Percentiles rank a stretch among this genome's conserved stretches.
These are phyloP conservation scores for Beroe forskalii DNA, from an alignment of 37 sponge, comb jelly and placozoan genomes.

Conservation along the genomic window DNA sequence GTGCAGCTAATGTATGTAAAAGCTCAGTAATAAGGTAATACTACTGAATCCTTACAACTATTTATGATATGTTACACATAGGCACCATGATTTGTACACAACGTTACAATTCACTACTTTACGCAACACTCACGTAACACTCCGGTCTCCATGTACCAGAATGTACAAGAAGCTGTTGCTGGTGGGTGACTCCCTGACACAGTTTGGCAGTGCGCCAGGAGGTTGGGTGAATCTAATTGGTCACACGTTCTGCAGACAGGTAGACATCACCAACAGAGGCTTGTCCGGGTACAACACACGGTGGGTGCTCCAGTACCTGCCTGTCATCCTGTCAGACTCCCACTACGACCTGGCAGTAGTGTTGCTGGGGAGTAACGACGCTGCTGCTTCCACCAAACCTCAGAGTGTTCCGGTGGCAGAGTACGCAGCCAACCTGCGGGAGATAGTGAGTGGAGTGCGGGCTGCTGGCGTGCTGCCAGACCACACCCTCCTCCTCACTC, in stretches of 20 bases:
- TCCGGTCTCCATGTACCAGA: too few species aligned
- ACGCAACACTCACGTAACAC: too few species aligned
- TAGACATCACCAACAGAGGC: slow-evolving; percentile 47
- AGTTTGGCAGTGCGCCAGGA: neutral
- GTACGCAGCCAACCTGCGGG: neutral
- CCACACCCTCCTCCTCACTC: slow-evolving; percentile 32
- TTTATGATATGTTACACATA: too few species aligned
- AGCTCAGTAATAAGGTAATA: too few species aligned
- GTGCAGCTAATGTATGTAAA: too few species aligned
- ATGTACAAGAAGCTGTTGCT: slow-evolving; percentile 39
- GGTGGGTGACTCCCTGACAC: slow-evolving; percentile 57
- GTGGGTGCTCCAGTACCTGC: neutral
- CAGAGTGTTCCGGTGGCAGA: neutral
- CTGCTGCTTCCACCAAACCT: neutral
- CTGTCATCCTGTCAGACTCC: neutral
- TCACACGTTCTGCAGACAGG: neutral
- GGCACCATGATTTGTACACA: too few species aligned
- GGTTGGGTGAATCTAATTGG: neutral
- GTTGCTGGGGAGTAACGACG: slow-evolving; percentile 32
- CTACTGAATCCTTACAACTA: too few species aligned
- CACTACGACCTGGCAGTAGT: slow-evolving; percentile 42
- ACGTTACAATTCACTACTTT: too few species aligned
- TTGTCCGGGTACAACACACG: slow-evolving; percentile 22
- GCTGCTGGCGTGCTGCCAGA: neutral
- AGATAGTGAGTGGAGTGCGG: neutral